phyloP scores from a whole-genome alignment of 2,888 invertebrate genomes.

The Lordiphosa fenestrarum region DNA sequence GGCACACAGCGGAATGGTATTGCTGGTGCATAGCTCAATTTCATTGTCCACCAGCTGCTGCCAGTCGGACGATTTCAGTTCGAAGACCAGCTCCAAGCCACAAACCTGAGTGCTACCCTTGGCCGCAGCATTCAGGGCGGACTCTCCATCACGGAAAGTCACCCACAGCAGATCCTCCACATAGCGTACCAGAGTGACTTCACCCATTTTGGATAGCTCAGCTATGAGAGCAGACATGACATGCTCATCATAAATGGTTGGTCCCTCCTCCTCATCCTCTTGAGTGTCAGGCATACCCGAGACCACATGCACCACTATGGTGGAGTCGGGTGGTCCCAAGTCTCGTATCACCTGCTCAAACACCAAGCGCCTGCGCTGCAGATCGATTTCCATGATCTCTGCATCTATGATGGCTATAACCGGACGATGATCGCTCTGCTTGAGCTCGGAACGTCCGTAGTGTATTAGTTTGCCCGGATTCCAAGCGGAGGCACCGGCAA shows the following conservation, averaged over 20 bases:
- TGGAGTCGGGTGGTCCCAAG: conserved; percentile 97
- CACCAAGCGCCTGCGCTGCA: conserved; percentile 84
- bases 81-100: conserved; percentile 85
- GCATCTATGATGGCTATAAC: conserved; percentile 95
- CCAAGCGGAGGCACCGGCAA: conserved; percentile 82
- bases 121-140: conserved; percentile 88
- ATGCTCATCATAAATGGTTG: conserved; percentile 88
- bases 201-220: conserved; percentile 91
- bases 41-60: conserved; percentile 89
- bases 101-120: conserved; percentile 84
- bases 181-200: conserved; percentile 94
- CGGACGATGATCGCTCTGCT: conserved; percentile 98
- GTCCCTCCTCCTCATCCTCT: conserved; percentile 81
- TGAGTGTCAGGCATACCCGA: conserved; percentile 44
- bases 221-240: conserved; percentile 90
- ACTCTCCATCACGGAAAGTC: conserved; percentile 94
- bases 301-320: conserved; percentile 87
- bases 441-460: conserved; percentile 95
- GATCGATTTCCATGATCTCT: conserved; percentile 90
- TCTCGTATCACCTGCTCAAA: conserved; percentile 92
- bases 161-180: conserved; percentile 94
- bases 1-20: conserved; percentile 88
- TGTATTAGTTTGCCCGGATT: conserved; percentile 90
- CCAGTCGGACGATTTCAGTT: conserved; percentile 93
- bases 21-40: conserved; percentile 90